Conservation (phyloP, 2,113 vertebrate genomes). For the Chaenocephalus aceratus region DNA sequence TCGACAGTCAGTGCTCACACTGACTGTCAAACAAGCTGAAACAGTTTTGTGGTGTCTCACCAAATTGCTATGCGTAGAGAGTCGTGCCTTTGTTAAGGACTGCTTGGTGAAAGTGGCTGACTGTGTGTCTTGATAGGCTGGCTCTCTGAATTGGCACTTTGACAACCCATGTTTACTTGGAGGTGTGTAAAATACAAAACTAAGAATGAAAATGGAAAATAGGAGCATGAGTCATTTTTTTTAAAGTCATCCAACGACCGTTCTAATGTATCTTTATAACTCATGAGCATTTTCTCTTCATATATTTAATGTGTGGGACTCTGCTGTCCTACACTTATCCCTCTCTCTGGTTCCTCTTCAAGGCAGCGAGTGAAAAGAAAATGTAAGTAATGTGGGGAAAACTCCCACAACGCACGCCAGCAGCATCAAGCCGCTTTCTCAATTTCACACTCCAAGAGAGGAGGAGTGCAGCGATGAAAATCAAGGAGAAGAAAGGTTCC, state of each 20-base stretch:
- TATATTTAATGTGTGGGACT: conserved; percentile 40
- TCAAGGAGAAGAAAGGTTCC: conserved; percentile 33
- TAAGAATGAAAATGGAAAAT: not conserved
- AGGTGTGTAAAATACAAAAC: not conserved
- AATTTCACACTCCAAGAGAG: conserved; percentile 60
- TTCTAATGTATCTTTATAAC: conserved; percentile 7
- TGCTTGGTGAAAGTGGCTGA: not conserved
- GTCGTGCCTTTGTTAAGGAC: not conserved
- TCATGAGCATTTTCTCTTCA: conserved; percentile 34
- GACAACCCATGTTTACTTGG: not conserved
- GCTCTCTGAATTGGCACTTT: not conserved
- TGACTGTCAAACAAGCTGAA: not conserved
- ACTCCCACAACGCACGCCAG: conserved; percentile 58
- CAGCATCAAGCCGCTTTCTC: conserved; percentile 50
- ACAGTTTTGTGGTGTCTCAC: not conserved
- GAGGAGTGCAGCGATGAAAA: conserved; percentile 45
- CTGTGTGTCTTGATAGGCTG: not conserved
- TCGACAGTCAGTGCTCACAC: not conserved
- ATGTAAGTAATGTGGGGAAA: conserved; percentile 39
- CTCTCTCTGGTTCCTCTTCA: conserved; percentile 17
- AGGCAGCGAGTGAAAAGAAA: conserved; percentile 32
- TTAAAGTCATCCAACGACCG: not conserved
- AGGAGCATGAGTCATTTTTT: not conserved
- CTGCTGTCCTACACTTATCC: conserved; percentile 39
- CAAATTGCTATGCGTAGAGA: not conserved